Conservation (phyloP, 2,888 invertebrate genomes). For the Spodoptera picta region DNA sequence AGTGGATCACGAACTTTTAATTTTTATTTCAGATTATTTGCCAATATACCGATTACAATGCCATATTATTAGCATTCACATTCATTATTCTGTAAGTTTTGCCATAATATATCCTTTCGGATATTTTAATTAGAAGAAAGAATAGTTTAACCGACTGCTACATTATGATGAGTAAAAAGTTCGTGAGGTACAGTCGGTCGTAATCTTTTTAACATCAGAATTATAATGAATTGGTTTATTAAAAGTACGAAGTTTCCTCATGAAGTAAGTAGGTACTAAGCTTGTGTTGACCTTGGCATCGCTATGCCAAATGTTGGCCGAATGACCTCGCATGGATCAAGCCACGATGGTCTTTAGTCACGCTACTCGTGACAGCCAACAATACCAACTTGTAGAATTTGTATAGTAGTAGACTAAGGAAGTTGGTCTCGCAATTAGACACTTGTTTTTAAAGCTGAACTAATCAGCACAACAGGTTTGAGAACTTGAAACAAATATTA, state of each 20-base stretch:
- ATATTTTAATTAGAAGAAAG: not conserved
- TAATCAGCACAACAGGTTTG: conserved; percentile 14
- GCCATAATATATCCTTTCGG: not conserved
- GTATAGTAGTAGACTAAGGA: conserved; percentile 41
- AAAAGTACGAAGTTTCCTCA: conserved; percentile 42
- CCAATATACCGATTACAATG: not conserved
- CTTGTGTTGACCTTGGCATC: conserved; percentile 73
- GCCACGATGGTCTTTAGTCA: conserved; percentile 80
- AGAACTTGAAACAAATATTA: not conserved
- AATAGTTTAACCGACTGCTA: conserved; percentile 6
- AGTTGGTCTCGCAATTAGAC: conserved; percentile 36
- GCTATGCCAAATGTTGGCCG: conserved; percentile 76
- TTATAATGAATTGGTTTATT: conserved; percentile 64
- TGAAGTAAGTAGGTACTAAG: conserved; percentile 60
- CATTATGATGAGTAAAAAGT: conserved; percentile 15
- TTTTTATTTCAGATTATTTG: conserved; percentile 16
- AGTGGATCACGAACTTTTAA: conserved; percentile 23
- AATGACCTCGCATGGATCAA: conserved; percentile 77
- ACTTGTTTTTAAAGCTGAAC: conserved; percentile 30
- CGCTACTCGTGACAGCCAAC: conserved; percentile 69
- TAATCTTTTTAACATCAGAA: conserved; percentile 60
- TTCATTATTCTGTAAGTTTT: too few species aligned
- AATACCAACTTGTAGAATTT: conserved; percentile 43
- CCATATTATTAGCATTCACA: not conserved
- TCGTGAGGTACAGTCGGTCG: conserved; percentile 30